Evolutionary conservation across 2,888 invertebrate genomes (phyloP), one percentile per base, ranked within the genome.

Genomic region (Thumatha senex): DNA sequence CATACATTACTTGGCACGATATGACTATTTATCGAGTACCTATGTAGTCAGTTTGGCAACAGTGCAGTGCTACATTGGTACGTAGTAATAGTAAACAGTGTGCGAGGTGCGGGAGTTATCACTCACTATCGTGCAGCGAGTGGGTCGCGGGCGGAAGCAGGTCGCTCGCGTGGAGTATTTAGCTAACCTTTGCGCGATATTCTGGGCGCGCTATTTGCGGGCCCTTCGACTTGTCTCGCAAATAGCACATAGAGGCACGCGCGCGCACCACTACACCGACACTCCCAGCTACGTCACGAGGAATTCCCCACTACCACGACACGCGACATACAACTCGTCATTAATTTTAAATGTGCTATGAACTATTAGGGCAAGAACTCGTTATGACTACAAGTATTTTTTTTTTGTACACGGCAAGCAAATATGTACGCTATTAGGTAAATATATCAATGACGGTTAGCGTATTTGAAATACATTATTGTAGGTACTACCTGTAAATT

Each of bases 101-200:
- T 24, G 35, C 11, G 24, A 35, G 13, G 12, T 10, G 43, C 13
- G 43, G 18, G 13, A 24, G 36, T 39, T 3, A 11, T 30, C 5
- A 8, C 30, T 5, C 30, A 30, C 7, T 31, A 14, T 11, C 7
- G 7, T 10, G 40, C 13, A 11, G 40, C 30, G 44, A 18, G 44
- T 35, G 44, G 44, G 34, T n/a, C 44, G 47, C 38, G 11, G 30
- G 35, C 44, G 44, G 44, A 35, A 44, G 44, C 42, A 15, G 10
- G n/a, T 0, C 43, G 35, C 15, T 9, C 14, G 31, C 3, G n/a
- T 49, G 58, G 48, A 70, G 69, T 73, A 70, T 76, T 74, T 74
- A 72, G 74, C 66, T 80, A 80, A 82, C 83, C 83, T 84, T 82
- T 82, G 74, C 72, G 70, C 67, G 72, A 68, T 83, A 80, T 84